Evolutionary conservation across 2,888 invertebrate species (phyloP).

Genomic region (Drosophila paramelanica): DNA sequence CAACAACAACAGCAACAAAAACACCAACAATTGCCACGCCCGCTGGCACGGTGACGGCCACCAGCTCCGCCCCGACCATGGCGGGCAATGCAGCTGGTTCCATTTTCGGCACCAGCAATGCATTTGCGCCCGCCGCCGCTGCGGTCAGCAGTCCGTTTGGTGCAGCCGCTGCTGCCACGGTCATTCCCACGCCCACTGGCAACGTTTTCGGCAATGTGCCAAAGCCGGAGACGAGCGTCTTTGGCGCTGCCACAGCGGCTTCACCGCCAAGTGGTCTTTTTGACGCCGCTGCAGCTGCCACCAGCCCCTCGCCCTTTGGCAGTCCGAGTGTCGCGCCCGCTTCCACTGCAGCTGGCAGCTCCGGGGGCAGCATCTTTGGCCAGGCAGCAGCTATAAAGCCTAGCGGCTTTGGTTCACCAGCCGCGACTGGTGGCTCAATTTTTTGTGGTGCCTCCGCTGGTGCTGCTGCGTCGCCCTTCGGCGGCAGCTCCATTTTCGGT

Average conservation of each 20-base stretch:
- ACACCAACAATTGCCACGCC: slow-evolving; percentile 11
- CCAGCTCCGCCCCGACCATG: slow-evolving; percentile 28
- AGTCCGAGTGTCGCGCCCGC: slow-evolving; percentile 29
- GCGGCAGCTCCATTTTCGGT: slow-evolving; percentile 51
- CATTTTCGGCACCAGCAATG: slow-evolving; percentile 33
- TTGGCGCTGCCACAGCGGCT: slow-evolving; percentile 51
- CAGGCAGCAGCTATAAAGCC: slow-evolving; percentile 48
- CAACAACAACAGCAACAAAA: slow-evolving; percentile 15
- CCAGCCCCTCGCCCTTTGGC: slow-evolving; percentile 52
- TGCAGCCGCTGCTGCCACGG: slow-evolving; percentile 1
- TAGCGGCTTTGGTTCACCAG: slow-evolving; percentile 30
- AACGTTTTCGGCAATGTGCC: slow-evolving; percentile 81
- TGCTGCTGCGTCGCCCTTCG: slow-evolving; percentile 14
- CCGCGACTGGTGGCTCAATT: slow-evolving; percentile 53
- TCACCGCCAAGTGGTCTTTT: slow-evolving; percentile 68
- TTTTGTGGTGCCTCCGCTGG: slow-evolving; percentile 58
- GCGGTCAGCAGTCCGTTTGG: slow-evolving; percentile 26
- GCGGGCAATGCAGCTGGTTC: slow-evolving; percentile 23
- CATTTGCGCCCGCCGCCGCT: slow-evolving; percentile 26
- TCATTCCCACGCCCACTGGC: slow-evolving; percentile 34
- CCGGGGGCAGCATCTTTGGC: slow-evolving; percentile 71
- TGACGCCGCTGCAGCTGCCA: slow-evolving; percentile 68
- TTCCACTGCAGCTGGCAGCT: slow-evolving; percentile 14
- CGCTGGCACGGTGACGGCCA: slow-evolving; percentile 31
- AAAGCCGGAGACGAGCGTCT: slow-evolving; percentile 81